Evolutionary conservation across 2,797 vertebrate genomes (phyloP).

Genomic region (Periophthalmus magnuspinnatus): DNA sequence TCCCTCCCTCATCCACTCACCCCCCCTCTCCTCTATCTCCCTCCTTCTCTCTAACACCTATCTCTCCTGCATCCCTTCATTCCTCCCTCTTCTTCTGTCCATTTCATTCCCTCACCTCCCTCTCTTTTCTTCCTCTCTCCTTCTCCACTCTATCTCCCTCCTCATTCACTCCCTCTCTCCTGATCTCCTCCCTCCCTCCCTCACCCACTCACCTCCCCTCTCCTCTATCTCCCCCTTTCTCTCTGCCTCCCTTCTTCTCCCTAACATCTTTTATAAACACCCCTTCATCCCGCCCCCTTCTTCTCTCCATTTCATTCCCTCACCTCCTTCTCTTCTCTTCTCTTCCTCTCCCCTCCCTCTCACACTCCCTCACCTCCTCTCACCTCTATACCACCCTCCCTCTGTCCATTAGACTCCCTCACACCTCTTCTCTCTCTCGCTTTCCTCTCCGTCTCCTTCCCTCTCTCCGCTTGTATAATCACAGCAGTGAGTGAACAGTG

Average conservation of each 20-base stretch:
- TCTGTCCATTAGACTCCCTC: neutral
- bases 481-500: conserved; percentile 63
- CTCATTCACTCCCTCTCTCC: too few relatives aligned
- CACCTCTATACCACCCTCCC: neutral
- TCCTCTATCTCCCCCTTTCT: neutral
- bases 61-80: neutral
- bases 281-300: too few relatives aligned
- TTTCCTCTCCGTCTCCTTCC: neutral
- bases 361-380: too few relatives aligned
- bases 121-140: neutral
- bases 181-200: neutral
- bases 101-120: too few relatives aligned
- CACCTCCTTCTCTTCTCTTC: too few relatives aligned
- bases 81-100: too few relatives aligned
- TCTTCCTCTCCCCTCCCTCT: too few relatives aligned
- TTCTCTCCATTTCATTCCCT: too few relatives aligned
- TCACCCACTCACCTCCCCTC: too few relatives aligned
- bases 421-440: neutral
- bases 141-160: neutral
- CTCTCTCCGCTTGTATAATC: conserved; percentile 52
- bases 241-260: neutral
- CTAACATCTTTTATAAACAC: too few relatives aligned
- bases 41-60: too few relatives aligned
- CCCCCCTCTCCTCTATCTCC: neutral
- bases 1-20: neutral